Percentiles rank a stretch among this genome's conserved stretches.
Conservation (phyloP, 92 coral and sea anemone species). For the Bergia sp. region DNA sequence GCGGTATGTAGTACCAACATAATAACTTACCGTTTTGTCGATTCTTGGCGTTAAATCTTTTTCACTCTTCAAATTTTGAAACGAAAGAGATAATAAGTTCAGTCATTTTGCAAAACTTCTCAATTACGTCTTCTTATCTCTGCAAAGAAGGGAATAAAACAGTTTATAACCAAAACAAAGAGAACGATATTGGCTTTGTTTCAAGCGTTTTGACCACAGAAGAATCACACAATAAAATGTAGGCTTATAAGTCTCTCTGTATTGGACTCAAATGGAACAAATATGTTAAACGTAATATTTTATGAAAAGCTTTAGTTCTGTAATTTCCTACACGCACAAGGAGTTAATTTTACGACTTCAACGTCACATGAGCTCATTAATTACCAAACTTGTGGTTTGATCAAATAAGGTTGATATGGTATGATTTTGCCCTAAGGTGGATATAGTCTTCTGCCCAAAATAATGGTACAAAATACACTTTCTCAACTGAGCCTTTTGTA, state of each 20-base stretch:
- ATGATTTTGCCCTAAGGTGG: neutral
- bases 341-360: neutral
- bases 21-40: neutral
- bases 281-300: neutral
- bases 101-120: neutral
- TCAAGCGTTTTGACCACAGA: neutral
- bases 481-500: no score
- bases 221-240: neutral
- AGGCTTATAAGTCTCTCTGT: neutral
- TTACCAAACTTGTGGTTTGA: neutral
- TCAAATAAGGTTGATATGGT: neutral
- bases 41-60: no score
- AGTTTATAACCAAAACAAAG: neutral
- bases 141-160: neutral
- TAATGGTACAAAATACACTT: no score
- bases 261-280: neutral
- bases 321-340: neutral
- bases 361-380: neutral
- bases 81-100: neutral
- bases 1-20: neutral
- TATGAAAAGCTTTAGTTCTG: neutral
- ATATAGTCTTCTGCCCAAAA: neutral
- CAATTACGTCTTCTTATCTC: neutral
- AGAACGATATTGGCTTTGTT: neutral
- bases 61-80: neutral